Percentiles rank a stretch among this genome's conserved stretches.
Conservation (phyloP, 2,888 invertebrate species). For the Lydus trimaculatus region DNA sequence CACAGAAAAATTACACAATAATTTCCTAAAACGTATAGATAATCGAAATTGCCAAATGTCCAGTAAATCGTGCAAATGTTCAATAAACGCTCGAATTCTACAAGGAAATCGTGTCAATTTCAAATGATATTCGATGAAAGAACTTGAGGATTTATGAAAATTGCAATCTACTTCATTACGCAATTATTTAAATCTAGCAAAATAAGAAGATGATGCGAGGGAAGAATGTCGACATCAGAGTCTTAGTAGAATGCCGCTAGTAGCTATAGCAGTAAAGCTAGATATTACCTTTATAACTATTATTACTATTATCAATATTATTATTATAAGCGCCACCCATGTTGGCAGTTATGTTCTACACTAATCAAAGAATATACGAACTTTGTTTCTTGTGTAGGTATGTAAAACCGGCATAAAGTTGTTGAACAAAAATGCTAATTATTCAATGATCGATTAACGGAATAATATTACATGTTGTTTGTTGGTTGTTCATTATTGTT, state of each 20-base stretch:
- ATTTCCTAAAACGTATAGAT: not conserved
- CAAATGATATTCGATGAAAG: no score
- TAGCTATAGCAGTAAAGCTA: not conserved
- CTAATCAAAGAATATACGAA: constrained; percentile 2
- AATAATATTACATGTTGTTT: not conserved
- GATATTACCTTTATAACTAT: not conserved
- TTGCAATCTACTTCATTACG: not conserved
- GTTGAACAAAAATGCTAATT: not conserved
- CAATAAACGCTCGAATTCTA: no score
- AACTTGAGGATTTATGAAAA: not conserved
- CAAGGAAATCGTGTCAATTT: not conserved
- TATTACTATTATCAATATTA: not conserved
- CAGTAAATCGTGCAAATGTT: not conserved
- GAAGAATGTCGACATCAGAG: not conserved
- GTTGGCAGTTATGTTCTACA: not conserved
- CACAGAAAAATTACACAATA: not conserved
- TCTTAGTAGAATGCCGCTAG: not conserved
- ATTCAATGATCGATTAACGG: not conserved
- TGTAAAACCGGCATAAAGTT: not conserved
- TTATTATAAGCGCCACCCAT: not conserved
- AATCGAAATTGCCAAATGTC: not conserved
- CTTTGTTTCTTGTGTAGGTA: not conserved
- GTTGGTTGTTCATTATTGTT: no score
- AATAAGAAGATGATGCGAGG: not conserved
- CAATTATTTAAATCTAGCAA: not conserved